These are phyloP conservation scores for Petrocephalus sullivani DNA, from an alignment of 2,797 vertebrate genomes.

Conservation along the genomic window DNA sequence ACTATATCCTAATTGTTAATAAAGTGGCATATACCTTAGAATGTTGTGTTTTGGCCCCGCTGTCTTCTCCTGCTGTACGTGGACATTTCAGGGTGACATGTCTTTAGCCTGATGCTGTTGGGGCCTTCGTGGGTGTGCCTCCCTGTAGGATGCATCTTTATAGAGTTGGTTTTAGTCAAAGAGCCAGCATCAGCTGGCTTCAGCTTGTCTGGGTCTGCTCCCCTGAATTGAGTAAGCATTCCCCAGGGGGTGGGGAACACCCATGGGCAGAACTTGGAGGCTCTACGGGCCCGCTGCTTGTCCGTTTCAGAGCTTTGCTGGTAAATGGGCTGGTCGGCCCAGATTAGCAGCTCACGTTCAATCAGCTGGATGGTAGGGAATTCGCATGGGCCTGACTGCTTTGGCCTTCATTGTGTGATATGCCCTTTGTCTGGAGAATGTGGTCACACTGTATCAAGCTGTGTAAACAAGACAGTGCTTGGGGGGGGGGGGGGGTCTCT, in stretches of 20 bases:
- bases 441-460: neutral
- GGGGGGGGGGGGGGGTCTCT: neutral
- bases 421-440: neutral
- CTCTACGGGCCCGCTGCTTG: neutral
- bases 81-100: neutral
- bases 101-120: neutral
- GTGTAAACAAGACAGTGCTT: neutral
- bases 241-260: constrained; percentile 48
- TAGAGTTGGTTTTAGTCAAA: constrained; percentile 57
- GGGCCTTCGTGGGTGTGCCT: neutral
- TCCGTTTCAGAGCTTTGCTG: neutral
- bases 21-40: neutral
- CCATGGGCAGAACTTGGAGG: neutral
- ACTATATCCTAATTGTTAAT: neutral
- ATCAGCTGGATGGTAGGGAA: neutral
- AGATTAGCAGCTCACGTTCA: neutral
- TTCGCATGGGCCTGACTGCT: no score
- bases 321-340: neutral
- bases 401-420: neutral
- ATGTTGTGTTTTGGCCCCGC: neutral
- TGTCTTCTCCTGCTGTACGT: neutral
- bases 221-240: constrained; percentile 63
- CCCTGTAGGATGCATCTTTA: neutral
- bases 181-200: constrained; percentile 54
- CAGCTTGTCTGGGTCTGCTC: constrained; percentile 48